A percentile compares a stretch with the other conserved stretches of the same genome.
These are phyloP conservation scores for Blomia tropicalis DNA, from an alignment of 2,888 invertebrate genomes.

Conservation along the genomic window DNA sequence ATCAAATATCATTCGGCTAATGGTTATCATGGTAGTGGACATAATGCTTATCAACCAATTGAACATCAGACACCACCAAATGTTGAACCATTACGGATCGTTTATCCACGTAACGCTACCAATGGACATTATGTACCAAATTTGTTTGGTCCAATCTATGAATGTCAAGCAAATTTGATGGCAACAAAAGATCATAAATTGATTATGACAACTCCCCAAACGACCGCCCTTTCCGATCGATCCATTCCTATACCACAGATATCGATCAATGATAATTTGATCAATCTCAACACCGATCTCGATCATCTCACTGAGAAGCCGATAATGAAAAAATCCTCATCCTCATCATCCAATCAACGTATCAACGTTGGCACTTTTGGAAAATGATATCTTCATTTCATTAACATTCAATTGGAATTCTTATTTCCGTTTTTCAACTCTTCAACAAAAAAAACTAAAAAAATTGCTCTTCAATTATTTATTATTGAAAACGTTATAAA, in stretches of 20 bases:
- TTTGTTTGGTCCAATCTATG: background rate
- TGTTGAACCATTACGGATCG: slow-evolving; percentile 5
- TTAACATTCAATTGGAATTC: no score
- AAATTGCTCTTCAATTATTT: no score
- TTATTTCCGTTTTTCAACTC: no score
- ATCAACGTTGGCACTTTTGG: no score
- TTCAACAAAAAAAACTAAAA: no score
- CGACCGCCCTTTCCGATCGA: background rate
- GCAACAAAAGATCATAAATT: background rate
- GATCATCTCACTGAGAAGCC: background rate
- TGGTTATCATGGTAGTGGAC: background rate
- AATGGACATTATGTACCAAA: background rate
- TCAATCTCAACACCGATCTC: background rate
- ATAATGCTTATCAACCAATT: background rate
- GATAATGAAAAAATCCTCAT: no score
- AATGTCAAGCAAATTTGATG: background rate
- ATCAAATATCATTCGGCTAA: background rate
- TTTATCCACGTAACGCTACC: background rate
- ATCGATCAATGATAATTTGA: background rate
- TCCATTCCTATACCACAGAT: slow-evolving; percentile 13
- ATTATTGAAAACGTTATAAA: no score
- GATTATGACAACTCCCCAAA: background rate
- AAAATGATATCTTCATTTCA: no score
- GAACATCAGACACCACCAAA: background rate
- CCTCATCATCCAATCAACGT: no score